phyloP scores from a whole-genome alignment of 2,888 invertebrate genomes.

The Coelopa pilipes region DNA sequence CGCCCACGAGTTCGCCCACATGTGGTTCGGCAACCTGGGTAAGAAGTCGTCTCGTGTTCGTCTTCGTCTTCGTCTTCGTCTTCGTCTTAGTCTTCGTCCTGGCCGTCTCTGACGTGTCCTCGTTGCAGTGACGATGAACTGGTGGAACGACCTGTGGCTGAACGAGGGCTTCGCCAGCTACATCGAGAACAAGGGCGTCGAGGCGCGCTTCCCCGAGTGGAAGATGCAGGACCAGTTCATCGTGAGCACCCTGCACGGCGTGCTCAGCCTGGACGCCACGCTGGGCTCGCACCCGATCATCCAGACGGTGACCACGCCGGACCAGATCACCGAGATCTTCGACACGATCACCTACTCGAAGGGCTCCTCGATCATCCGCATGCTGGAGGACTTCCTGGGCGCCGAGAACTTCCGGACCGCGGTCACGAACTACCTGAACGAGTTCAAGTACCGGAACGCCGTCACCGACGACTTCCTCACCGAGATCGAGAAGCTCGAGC shows the following conservation, averaged over 20 bases:
- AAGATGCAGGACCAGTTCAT: slow-evolving; percentile 84
- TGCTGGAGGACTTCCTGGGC: slow-evolving; percentile 84
- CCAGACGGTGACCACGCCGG: slow-evolving; percentile 84
- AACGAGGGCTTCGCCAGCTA: slow-evolving; percentile 96
- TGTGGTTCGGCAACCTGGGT: slow-evolving; percentile 94
- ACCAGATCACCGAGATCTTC: slow-evolving; percentile 92
- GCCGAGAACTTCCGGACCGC: slow-evolving; percentile 78
- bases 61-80: neutral
- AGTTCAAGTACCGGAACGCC: slow-evolving; percentile 80
- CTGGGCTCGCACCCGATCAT: slow-evolving; percentile 91
- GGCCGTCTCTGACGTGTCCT: neutral
- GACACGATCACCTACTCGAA: slow-evolving; percentile 92
- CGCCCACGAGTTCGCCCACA: slow-evolving; percentile 94
- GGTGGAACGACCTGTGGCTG: slow-evolving; percentile 95
- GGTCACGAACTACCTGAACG: slow-evolving; percentile 80
- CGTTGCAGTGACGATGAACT: slow-evolving; percentile 83
- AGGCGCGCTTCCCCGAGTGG: slow-evolving; percentile 80
- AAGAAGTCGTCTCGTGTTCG: slow-evolving; percentile 46
- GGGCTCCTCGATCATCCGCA: slow-evolving; percentile 87
- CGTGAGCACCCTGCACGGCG: slow-evolving; percentile 76
- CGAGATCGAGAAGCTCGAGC: slow-evolving; percentile 69
- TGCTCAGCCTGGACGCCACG: slow-evolving; percentile 80
- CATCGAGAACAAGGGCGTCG: slow-evolving; percentile 83
- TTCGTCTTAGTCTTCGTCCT: neutral
- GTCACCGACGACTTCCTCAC: slow-evolving; percentile 80